These are phyloP conservation scores for Eciton burchellii DNA, from an alignment of 1,140 invertebrate genomes.

Conservation along the genomic window DNA sequence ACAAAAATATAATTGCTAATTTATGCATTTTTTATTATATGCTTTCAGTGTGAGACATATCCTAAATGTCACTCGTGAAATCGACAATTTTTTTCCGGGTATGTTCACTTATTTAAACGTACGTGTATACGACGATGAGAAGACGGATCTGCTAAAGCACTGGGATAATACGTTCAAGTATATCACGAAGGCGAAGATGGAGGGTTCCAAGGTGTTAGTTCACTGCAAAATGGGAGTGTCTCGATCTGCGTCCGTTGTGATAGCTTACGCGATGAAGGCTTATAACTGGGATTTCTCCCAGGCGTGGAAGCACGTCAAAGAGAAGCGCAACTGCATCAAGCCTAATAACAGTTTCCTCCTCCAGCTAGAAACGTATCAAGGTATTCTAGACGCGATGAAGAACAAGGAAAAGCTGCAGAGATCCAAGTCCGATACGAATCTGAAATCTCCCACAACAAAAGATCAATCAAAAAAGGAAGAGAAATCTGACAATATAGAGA, in stretches of 20 bases:
- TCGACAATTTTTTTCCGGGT: slow-evolving; percentile 99
- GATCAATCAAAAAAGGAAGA: slow-evolving; percentile 82
- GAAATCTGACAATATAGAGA: slow-evolving; percentile 75
- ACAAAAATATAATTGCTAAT: not conserved
- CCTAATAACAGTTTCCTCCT: slow-evolving; percentile 97
- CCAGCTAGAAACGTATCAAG: slow-evolving; percentile 98
- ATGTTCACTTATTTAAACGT: slow-evolving; percentile 98
- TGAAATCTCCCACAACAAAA: slow-evolving; percentile 90
- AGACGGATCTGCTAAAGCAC: slow-evolving; percentile 97
- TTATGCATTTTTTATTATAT: slow-evolving; percentile 42
- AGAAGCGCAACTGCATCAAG: slow-evolving; percentile 96
- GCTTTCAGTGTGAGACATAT: slow-evolving; percentile 95
- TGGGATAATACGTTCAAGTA: slow-evolving; percentile 99
- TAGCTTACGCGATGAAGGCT: slow-evolving; percentile 99
- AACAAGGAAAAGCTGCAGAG: slow-evolving; percentile 96
- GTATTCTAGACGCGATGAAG: slow-evolving; percentile 98
- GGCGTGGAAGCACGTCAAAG: slow-evolving; percentile 95
- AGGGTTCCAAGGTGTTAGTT: slow-evolving; percentile 96
- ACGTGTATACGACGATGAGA: slow-evolving; percentile 98
- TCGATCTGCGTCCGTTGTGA: slow-evolving; percentile 98
- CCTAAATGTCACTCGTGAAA: slow-evolving; percentile 98
- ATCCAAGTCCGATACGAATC: slow-evolving; percentile 96
- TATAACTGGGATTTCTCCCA: slow-evolving; percentile 96
- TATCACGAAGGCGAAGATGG: slow-evolving; percentile 96
- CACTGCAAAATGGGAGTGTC: slow-evolving; percentile 99